Evolutionary conservation across 1,140 invertebrate genomes (phyloP), one percentile per base, ranked within the genome.

Genomic region (Colletes gigas): DNA sequence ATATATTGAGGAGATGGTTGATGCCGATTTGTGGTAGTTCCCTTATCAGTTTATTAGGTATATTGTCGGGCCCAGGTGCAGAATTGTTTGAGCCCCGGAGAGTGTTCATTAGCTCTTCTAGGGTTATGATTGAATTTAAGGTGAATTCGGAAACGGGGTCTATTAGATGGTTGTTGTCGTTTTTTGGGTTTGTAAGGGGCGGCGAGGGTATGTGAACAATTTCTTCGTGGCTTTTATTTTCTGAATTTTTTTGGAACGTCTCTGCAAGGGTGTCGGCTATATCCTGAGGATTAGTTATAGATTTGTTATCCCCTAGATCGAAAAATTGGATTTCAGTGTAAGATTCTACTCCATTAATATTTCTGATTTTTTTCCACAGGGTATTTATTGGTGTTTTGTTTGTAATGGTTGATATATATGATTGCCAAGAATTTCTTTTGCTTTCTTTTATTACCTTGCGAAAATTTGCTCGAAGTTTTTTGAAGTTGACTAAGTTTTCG

Each of bases 41-140:
- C 83, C 86, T 85, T 7, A 83, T 30, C n/a, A 89, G n/a, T 21
- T 73, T 74, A 41, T 81, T 81, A 14, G 63, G 72, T 4, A 86
- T 76, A 8, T 50, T 52, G 14, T 83, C 82, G 7, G 66, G 77
- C 4, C 84, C 84, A 3, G 81, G 73, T 14, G 76, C 14, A 15
- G 39, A 44, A 17, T 65, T 17, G 4, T 44, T 65, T 17, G 39
- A 8, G 14, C 15, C 8, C 2, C 8, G 62, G 39, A 65, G 62
- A 8, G 39, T 65, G 14, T 65, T 62, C 12, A 3, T 62, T 62
- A 30, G 30, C 4, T 63, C 12, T 39, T 63, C 60, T 41, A 39
- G 30, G 1, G 21, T 63, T 41, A 63, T 63, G 39, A 8, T 63
- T 63, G 39, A 41, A 8, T 63, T 63, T 41, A 63, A 5, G 0